These are phyloP conservation scores for Vulpes vulpes DNA, from an alignment of 2,113 vertebrate genomes.

Conservation along the genomic window DNA sequence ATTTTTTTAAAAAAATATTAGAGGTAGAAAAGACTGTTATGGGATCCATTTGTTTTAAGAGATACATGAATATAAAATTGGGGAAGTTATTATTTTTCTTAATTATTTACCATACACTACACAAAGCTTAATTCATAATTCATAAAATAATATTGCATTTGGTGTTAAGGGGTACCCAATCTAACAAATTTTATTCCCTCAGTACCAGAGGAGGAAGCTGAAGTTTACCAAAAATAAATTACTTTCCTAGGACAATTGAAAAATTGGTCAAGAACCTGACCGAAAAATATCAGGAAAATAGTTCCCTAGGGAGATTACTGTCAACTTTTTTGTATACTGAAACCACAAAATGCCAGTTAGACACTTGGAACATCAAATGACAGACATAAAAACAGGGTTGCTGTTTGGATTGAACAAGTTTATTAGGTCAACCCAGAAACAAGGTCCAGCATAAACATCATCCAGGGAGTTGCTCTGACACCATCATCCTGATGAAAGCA, in stretches of 20 bases:
- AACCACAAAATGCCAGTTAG: neutral
- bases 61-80: neutral
- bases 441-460: neutral
- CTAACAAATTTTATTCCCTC: neutral
- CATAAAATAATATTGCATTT: neutral
- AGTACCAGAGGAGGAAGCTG: neutral
- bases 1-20: neutral
- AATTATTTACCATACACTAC: neutral
- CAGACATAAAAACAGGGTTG: neutral
- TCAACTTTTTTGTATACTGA: neutral
- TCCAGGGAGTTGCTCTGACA: neutral
- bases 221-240: neutral
- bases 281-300: neutral
- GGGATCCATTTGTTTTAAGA: neutral
- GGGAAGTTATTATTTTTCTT: neutral
- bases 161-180: fast-evolving
- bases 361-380: neutral
- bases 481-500: neutral
- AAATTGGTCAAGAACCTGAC: neutral
- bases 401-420: neutral
- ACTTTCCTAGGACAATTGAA: neutral
- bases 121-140: neutral
- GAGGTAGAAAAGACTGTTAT: neutral
- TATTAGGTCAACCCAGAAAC: neutral
- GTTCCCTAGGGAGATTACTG: neutral